Evolutionary conservation across 2,888 invertebrate genomes (phyloP).

Genomic region (Xestoiulus laeticollis): DNA sequence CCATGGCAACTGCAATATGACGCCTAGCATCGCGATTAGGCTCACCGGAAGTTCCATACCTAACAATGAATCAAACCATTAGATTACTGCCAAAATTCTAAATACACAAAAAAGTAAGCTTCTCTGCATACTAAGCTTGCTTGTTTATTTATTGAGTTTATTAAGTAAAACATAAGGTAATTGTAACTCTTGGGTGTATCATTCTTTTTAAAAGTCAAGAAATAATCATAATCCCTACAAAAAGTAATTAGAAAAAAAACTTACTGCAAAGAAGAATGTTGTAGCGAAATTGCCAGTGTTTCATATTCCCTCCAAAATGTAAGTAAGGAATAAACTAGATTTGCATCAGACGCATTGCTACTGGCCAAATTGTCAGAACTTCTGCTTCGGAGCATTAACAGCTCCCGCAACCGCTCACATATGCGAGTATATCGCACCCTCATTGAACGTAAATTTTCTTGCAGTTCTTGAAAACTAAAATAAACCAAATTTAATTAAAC

Average conservation of each 20-base stretch:
- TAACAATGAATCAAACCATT: not conserved
- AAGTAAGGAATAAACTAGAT: constrained; percentile 47
- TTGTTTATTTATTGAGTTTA: too few species aligned
- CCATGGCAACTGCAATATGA: constrained; percentile 49
- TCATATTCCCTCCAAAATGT: constrained; percentile 52
- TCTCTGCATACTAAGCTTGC: too few species aligned
- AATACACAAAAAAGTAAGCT: too few species aligned
- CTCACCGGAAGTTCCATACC: constrained; percentile 42
- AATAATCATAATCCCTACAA: too few species aligned
- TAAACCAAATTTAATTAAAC: too few species aligned
- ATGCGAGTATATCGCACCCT: constrained; percentile 47
- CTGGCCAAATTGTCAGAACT: constrained; percentile 20
- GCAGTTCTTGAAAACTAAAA: constrained; percentile 50
- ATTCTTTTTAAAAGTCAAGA: not conserved
- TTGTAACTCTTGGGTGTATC: too few species aligned
- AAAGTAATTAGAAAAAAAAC: not conserved
- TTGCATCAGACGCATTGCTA: constrained; percentile 40
- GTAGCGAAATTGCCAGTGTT: constrained; percentile 48
- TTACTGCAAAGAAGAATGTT: constrained; percentile 50
- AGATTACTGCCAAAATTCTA: not conserved
- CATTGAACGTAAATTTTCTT: constrained; percentile 51
- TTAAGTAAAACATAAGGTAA: too few species aligned
- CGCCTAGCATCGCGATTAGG: constrained; percentile 48
- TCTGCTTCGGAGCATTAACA: constrained; percentile 36
- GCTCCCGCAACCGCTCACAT: constrained; percentile 49